Base-by-base conservation (phyloP, 2,888 invertebrate species). In the Acleris sparsana region DNA sequence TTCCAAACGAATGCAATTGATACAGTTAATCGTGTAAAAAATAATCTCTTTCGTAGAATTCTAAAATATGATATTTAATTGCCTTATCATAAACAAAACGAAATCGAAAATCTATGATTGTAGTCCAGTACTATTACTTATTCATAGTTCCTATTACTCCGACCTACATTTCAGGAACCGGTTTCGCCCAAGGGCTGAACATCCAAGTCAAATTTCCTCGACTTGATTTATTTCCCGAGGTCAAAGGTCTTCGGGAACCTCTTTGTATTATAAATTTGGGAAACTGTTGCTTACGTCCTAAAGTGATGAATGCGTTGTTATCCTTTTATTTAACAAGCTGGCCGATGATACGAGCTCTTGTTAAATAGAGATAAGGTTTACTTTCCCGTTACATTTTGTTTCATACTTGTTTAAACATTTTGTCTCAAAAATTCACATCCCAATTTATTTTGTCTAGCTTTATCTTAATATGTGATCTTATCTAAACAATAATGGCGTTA, bases 221-320 rank as follows among this genome's bases (percentile, higher is more conserved):
- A 29, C 55, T 60, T 65, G 65, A 65, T 65, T 65, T 61, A 65
- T 65, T 51, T 51, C 51, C 33, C 55, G 44, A 49, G 65, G 55
- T 49, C 60, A 65, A 51, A 60, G 65, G 51, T 65, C 60, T 49
- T 48, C 6, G 60, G 65, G 65, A 43, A 55, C 51, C 43, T 44
- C 56, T 51, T 65, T 61, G 65, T 65, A 61, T 61, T 65, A 61
- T 65, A 65, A 61, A 65, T 65, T 65, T 65, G 55, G 44, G 60
- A 61, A 65, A 65, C 65, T 60, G 60, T 20, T 55, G 48, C 64
- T 44, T 60, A 51, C 65, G 60, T 60, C 53, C 25, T 39, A 33
- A 39, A 43, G 29, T 65, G 65, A 65, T 65, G 65, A 65, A 65
- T 65, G 18, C 53, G 60, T 22, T 61, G 60, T 18, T 65, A 61